Evolutionary conservation across 1,140 invertebrate genomes (phyloP).

Genomic region (Kradibia gibbosae): DNA sequence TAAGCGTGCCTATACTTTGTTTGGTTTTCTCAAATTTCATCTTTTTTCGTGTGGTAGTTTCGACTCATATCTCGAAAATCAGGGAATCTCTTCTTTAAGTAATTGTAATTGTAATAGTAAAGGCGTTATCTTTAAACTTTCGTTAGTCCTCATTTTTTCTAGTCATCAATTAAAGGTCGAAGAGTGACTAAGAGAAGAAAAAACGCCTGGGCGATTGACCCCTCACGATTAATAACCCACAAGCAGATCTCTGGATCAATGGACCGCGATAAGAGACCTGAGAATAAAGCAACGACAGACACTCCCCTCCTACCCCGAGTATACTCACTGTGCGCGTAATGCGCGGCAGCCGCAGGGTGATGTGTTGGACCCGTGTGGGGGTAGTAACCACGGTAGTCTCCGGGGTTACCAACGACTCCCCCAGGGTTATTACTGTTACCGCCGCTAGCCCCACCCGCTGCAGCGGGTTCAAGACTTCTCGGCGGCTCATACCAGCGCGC

Average conservation of each 20-base stretch:
- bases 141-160: too few relatives aligned
- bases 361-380: constrained; percentile 68
- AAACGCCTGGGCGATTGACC: background rate
- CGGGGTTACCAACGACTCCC: constrained; percentile 62
- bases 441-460: constrained; percentile 55
- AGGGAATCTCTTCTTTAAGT: too few relatives aligned
- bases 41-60: too few relatives aligned
- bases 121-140: too few relatives aligned
- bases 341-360: constrained; percentile 68
- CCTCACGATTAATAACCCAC: background rate
- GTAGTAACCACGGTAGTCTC: constrained; percentile 71
- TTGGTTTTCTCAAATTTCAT: too few relatives aligned
- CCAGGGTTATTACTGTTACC: constrained; percentile 61
- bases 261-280: constrained; percentile 1
- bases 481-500: constrained; percentile 71
- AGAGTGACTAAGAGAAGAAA: too few relatives aligned
- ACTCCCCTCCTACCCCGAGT: background rate
- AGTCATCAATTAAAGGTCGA: too few relatives aligned
- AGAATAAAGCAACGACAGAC: background rate
- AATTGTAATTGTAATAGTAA: too few relatives aligned
- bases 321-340: constrained; percentile 72
- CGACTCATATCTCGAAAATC: too few relatives aligned
- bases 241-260: background rate
- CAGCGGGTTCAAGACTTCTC: constrained; percentile 67
- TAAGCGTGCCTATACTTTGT: too few relatives aligned